Evolutionary conservation across 2,797 vertebrate genomes (phyloP).

Genomic region (Paratrypauchen microcephalus): DNA sequence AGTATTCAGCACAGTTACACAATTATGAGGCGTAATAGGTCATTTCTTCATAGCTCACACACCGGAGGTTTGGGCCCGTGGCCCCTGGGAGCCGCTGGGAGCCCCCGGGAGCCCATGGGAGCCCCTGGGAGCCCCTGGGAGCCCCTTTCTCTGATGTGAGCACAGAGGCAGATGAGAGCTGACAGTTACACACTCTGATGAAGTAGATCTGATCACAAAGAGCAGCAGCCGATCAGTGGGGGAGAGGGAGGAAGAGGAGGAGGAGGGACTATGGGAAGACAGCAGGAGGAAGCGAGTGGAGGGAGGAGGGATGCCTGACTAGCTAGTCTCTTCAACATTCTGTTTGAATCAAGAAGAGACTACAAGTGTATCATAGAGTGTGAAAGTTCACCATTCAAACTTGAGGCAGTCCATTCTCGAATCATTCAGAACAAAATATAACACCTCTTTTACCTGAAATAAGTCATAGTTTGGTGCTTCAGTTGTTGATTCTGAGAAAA

Average conservation of each 20-base stretch:
- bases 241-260: not conserved
- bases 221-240: not conserved
- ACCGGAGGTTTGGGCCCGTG: not conserved
- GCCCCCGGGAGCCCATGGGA: not conserved
- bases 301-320: too few species aligned
- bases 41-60: not conserved
- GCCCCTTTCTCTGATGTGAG: not conserved
- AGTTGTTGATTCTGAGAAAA: too few species aligned
- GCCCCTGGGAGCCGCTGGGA: not conserved
- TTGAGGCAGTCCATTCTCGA: too few species aligned
- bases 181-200: constrained; percentile 36
- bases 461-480: too few species aligned
- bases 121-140: not conserved
- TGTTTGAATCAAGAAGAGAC: too few species aligned
- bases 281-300: too few species aligned
- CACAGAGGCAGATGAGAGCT: constrained; percentile 30
- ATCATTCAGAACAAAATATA: too few species aligned
- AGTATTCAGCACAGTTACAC: not conserved
- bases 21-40: not conserved
- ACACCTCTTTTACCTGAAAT: too few species aligned
- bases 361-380: too few species aligned
- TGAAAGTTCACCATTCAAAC: too few species aligned
- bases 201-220: constrained; percentile 30
- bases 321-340: too few species aligned
- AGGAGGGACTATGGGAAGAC: too few species aligned